Base-by-base conservation (phyloP, 2,888 invertebrate species). In the Chrysotoxum bicinctum region DNA sequence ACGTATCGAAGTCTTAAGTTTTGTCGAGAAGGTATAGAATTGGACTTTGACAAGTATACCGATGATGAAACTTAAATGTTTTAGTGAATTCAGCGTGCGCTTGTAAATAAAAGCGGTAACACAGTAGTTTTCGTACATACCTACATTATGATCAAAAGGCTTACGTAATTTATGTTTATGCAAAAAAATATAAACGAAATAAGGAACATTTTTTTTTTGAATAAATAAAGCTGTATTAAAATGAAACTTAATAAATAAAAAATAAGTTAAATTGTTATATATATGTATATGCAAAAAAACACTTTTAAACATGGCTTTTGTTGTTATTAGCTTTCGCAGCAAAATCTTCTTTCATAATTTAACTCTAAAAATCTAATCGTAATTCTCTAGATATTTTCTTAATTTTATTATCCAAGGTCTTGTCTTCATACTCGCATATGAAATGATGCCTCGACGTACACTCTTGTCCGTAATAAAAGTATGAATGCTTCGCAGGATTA, bases 401-500 rank as follows among this genome's bases (percentile, higher is more conserved):
- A 48, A 95, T 93, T 89, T 95, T 94, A 89, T 95, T 95, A 89
- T 94, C 93, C 32, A 95, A 91, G 14, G 92, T 92, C 83, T 92
- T 93, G 88, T 95, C 94, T 30, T 94, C 93, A 12, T 93, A 91
- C 92, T 97, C 95, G 90, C 97, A 97, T 68, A 96, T 94, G 90
- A 94, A 96, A 88, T 94, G 93, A 88, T 94, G 95, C 12, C 94
- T 91, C 0, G 93, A 92, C 0, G 94, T 93, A 90, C 97, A 97
- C 91, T 97, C 97, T 80, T 94, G 94, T 0, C 96, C 97, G 88
- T 94, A 93, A 90, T 95, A 96, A 45, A 92, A 91, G 88, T 95
- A 95, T n/a, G 93, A 92, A 86, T 93, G 92, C 45, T 93, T 91
- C 0, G 94, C 91, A 0, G 94, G 93, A 90, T 95, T 95, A 89